Base-by-base conservation (phyloP, 1,140 invertebrate species). In the Polyergus mexicanus region DNA sequence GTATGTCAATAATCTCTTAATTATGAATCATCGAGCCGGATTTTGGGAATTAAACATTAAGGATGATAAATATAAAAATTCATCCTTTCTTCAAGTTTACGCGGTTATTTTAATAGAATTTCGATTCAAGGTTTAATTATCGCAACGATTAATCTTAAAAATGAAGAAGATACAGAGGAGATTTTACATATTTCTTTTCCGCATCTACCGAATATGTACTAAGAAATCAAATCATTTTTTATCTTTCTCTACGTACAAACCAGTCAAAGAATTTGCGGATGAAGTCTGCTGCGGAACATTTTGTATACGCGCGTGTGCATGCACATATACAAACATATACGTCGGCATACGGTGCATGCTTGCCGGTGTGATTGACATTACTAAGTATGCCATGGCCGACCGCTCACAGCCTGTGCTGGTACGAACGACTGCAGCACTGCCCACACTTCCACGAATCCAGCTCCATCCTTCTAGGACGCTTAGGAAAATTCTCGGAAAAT, bases 381-480 rank as follows among this genome's bases (percentile, higher is more conserved):
- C 93, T 94, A 95, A 95, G 94, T 95, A 93, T 95, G 94, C 94
- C 94, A 95, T 92, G 94, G 94, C 94, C 94, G 94, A 94, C 94
- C 91, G 93, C 94, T 94, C 92, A 86, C 93, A 92, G 91, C 90
- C 89, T 92, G 90, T 92, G 88, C 92, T 92, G 92, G 92, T 93
- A 94, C 93, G 90, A 93, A 89, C 91, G 85, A 92, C 92, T 91
- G 90, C 90, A 88, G 90, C 76, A 86, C 91, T 92, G 90, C 93
- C 93, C 92, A 93, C 92, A 92, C 86, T 58, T 74, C 84, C 88
- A 84, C 89, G 65, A 85, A 87, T 81, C 74, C 87, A 90, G 66
- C 83, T 77, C 84, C 77, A 66, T 86, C 68, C 87, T 86, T 90
- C 92, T 90, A 90, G 89, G 85, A 80, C 84, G 84, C 77, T 85